Conservation (phyloP, 2,797 vertebrate species). For the Macropus fuliginosus region DNA sequence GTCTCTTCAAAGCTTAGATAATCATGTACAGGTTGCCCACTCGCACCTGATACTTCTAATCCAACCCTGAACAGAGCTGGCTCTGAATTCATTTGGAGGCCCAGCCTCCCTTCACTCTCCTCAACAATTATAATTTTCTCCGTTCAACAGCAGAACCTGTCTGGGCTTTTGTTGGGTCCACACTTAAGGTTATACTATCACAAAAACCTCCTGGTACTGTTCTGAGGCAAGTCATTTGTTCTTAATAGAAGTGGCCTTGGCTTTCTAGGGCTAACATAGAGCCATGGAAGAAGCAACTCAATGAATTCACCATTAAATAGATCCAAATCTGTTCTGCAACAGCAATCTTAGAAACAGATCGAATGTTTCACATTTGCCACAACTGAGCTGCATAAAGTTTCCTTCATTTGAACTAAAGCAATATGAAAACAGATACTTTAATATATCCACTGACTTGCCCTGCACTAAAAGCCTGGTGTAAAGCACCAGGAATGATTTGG, state of each 20-base stretch:
- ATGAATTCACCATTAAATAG: neutral
- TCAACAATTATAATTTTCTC: neutral
- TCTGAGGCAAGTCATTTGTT: conserved; percentile 12
- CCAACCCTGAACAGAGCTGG: neutral
- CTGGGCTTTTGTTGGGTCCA: neutral
- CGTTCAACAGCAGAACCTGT: neutral
- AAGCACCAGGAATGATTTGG: neutral
- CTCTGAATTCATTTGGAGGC: conserved; percentile 22
- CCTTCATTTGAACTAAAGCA: conserved; percentile 46
- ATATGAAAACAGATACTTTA: conserved; percentile 41
- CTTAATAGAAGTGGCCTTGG: neutral
- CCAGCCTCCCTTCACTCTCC: conserved; percentile 4
- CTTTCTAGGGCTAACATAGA: neutral
- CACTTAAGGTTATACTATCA: neutral
- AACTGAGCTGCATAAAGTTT: neutral
- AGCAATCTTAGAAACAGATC: conserved; percentile 21
- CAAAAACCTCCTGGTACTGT: neutral
- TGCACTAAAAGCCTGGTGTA: conserved; percentile 10
- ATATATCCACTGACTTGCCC: neutral
- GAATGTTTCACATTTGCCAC: neutral
- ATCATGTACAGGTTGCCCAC: conserved; percentile 2
- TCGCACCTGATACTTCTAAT: neutral
- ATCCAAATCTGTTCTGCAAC: neutral
- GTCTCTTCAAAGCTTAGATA: neutral
- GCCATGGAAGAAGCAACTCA: accelerated